A percentile compares a stretch with the other conserved stretches of the same genome.
These are phyloP conservation scores for Ceratina japonica DNA, from an alignment of 1,140 invertebrate genomes.

Conservation along the genomic window DNA sequence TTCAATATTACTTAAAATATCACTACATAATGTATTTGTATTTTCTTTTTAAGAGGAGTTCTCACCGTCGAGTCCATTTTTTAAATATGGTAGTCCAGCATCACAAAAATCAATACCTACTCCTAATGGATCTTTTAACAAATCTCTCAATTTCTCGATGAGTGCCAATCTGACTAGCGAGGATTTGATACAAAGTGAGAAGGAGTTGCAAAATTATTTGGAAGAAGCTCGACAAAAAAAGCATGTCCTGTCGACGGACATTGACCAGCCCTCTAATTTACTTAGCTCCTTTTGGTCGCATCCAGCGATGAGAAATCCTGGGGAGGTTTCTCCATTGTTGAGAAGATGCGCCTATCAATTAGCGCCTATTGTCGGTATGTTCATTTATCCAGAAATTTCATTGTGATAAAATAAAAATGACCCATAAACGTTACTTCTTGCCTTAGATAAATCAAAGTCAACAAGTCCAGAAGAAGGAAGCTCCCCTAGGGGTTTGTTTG, in stretches of 20 bases:
- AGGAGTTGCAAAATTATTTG: conserved; percentile 70
- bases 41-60: conserved; percentile 65
- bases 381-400: neutral
- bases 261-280: conserved; percentile 75
- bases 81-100: conserved; percentile 63
- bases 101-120: conserved; percentile 61
- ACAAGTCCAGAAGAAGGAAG: conserved; percentile 80
- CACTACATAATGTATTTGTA: conserved; percentile 13
- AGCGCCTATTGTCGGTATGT: conserved; percentile 79
- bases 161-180: conserved; percentile 70
- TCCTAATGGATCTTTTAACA: conserved; percentile 68
- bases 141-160: conserved; percentile 67
- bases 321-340: conserved; percentile 79
- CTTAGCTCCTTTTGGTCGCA: conserved; percentile 82
- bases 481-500: conserved; percentile 76
- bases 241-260: conserved; percentile 61
- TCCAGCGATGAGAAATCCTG: conserved; percentile 79
- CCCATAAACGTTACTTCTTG: conserved; percentile 4
- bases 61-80: conserved; percentile 66
- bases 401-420: neutral
- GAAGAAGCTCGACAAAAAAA: conserved; percentile 70
- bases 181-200: conserved; percentile 71
- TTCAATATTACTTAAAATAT: neutral
- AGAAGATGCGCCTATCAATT: conserved; percentile 81
- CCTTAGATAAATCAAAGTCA: conserved; percentile 68